A percentile compares a stretch with the other conserved stretches of the same genome.
Evolutionary conservation across 1,140 invertebrate species (phyloP).

Genomic region (Drosophila pseudoananassae): DNA sequence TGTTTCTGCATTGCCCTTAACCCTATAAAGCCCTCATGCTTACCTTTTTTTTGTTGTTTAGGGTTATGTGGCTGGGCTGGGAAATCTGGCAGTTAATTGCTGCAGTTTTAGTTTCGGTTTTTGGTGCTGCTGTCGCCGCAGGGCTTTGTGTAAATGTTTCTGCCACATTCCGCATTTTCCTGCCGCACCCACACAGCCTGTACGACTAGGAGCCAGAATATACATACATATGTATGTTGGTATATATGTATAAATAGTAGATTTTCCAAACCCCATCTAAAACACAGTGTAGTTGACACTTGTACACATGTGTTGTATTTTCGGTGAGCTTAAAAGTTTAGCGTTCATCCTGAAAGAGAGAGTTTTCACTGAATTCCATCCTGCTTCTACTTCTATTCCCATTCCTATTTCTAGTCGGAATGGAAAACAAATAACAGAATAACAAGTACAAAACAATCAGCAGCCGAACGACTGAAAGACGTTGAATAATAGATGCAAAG

Average conservation of each 20-base stretch:
- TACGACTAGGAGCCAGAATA: background rate
- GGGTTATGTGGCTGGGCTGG: background rate
- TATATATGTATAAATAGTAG: background rate
- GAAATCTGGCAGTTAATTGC: slow-evolving; percentile 44
- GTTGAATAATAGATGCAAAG: slow-evolving; percentile 9
- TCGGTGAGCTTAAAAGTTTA: slow-evolving; percentile 28
- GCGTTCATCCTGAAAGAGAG: background rate
- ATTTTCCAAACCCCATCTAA: background rate
- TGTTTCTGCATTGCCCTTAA: slow-evolving; percentile 18
- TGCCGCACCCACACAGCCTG: slow-evolving; percentile 4
- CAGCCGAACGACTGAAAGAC: slow-evolving; percentile 17
- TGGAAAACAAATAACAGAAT: slow-evolving; percentile 35
- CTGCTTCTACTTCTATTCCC: background rate
- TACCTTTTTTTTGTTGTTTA: background rate
- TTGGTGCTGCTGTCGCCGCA: slow-evolving; percentile 39
- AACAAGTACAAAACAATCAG: slow-evolving; percentile 24
- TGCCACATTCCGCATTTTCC: slow-evolving; percentile 44
- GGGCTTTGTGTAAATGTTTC: slow-evolving; percentile 48
- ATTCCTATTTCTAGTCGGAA: background rate
- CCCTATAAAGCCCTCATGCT: background rate
- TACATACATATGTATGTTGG: background rate
- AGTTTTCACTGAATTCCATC: background rate
- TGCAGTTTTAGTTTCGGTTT: slow-evolving; percentile 49
- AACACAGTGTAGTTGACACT: slow-evolving; percentile 23
- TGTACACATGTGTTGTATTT: slow-evolving; percentile 6